Conservation (phyloP, 2,113 vertebrate genomes). For the Deroptyus accipitrinus region DNA sequence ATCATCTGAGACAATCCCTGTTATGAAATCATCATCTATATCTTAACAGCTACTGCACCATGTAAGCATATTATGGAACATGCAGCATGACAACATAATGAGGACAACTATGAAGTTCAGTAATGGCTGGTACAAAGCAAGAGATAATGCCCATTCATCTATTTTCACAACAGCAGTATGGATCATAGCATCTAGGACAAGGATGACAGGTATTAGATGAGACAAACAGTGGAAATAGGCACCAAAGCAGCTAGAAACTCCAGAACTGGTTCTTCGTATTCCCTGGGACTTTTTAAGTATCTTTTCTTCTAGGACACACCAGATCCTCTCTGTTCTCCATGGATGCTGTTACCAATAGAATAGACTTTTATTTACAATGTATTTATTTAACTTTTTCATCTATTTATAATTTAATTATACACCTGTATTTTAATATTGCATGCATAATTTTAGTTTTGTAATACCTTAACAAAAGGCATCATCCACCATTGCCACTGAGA, state of each 20-base stretch:
- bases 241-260: neutral
- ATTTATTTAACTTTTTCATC: neutral
- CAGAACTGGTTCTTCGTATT: neutral
- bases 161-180: neutral
- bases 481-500: neutral
- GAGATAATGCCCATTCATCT: neutral
- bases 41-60: neutral
- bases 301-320: neutral
- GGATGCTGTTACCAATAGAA: neutral
- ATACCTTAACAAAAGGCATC: neutral
- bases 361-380: neutral
- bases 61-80: neutral
- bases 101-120: neutral
- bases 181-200: neutral
- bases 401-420: neutral
- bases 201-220: neutral
- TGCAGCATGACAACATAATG: neutral
- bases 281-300: neutral
- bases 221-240: fast-evolving
- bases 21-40: neutral
- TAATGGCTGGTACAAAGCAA: neutral
- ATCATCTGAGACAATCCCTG: neutral
- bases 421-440: neutral
- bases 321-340: neutral
- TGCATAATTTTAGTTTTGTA: neutral